phyloP scores from a whole-genome alignment of 1,140 invertebrate species.

The Pseudachorutes palmiensis region DNA sequence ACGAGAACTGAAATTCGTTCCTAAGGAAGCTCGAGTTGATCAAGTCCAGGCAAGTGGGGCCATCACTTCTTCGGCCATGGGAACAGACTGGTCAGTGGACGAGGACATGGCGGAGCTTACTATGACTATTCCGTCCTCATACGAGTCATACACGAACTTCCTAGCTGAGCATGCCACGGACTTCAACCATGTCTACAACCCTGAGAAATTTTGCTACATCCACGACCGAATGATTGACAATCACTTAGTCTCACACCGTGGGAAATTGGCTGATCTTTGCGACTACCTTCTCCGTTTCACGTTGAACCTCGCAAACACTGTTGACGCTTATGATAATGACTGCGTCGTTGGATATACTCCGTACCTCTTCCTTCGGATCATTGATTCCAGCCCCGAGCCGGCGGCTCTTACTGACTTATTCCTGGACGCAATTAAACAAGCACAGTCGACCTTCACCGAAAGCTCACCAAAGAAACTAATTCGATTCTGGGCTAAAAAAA shows the following conservation, averaged over 20 bases:
- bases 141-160: neutral
- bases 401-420: neutral
- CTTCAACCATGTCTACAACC: neutral
- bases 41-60: constrained; percentile 40
- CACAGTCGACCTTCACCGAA: neutral
- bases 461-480: neutral
- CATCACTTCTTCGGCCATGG: neutral
- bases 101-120: too few relatives aligned
- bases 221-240: neutral
- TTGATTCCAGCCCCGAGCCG: neutral
- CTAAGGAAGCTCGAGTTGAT: constrained; percentile 56
- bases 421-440: neutral
- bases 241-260: neutral
- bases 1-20: constrained; percentile 70
- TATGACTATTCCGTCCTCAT: neutral
- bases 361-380: neutral
- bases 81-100: neutral
- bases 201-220: neutral
- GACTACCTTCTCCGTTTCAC: neutral
- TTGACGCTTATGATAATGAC: neutral
- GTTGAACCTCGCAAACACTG: neutral
- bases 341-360: neutral
- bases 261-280: neutral
- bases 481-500: neutral
- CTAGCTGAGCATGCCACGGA: neutral